phyloP scores from a whole-genome alignment of 53 echinoderm and acorn worm genomes.

The Stichopus horrens region DNA sequence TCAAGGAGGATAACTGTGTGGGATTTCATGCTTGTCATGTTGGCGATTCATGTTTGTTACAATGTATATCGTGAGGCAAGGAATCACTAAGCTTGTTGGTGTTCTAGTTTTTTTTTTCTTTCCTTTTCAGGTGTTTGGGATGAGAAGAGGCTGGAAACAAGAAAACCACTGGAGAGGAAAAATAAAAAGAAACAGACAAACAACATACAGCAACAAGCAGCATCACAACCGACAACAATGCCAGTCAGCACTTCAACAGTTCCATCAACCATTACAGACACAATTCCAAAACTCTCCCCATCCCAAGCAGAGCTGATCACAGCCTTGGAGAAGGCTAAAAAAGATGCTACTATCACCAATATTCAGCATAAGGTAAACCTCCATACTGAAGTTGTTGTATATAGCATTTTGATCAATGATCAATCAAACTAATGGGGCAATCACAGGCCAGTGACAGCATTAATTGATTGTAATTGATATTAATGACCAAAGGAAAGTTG shows the following conservation, averaged over 20 bases:
- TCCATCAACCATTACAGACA: conserved; percentile 33
- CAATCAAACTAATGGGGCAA: too few species aligned
- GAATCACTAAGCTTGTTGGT: not conserved
- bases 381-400: too few species aligned
- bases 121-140: conserved; percentile 87
- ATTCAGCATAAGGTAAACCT: conserved; percentile 71
- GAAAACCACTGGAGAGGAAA: conserved; percentile 95
- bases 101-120: not conserved
- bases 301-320: conserved; percentile 87
- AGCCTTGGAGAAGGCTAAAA: conserved; percentile 79
- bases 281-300: conserved; percentile 66
- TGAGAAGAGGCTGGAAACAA: conserved; percentile 92
- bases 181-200: conserved; percentile 92
- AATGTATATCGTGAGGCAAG: too few species aligned
- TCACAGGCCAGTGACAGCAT: too few species aligned
- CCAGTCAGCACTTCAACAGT: conserved; percentile 51
- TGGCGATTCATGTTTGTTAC: too few species aligned
- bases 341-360: conserved; percentile 63
- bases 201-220: conserved; percentile 7
- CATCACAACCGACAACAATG: conserved; percentile 40
- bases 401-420: too few species aligned
- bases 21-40: too few species aligned
- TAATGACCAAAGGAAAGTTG: too few species aligned
- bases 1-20: too few species aligned
- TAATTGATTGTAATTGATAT: too few species aligned